Percentiles rank a stretch among this genome's conserved stretches.
Evolutionary conservation across 2,113 vertebrate genomes (phyloP).

Genomic region (Drymodes brunneopygia): DNA sequence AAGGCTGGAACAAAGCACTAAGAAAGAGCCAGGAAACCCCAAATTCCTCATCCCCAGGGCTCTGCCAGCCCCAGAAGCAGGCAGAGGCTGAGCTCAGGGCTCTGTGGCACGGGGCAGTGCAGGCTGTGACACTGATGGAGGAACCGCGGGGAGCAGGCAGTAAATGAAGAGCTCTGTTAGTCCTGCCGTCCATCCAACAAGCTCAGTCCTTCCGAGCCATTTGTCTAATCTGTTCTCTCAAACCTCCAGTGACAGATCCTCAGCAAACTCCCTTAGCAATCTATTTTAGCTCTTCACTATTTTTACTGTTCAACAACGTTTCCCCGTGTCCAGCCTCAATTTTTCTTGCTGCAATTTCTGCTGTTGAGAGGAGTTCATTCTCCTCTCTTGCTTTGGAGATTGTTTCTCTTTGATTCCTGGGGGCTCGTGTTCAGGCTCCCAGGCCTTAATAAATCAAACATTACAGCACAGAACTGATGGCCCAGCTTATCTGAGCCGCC

Average conservation of each 20-base stretch:
- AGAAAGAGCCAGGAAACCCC: background rate
- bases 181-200: background rate
- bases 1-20: too few relatives aligned
- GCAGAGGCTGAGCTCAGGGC: background rate
- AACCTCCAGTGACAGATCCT: constrained; percentile 38
- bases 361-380: constrained; percentile 6
- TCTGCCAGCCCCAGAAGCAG: background rate
- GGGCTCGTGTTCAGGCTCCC: constrained; percentile 3
- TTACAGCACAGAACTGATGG: background rate
- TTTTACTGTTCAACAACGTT: constrained; percentile 31
- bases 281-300: constrained; percentile 40
- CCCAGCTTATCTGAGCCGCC: background rate
- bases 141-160: background rate
- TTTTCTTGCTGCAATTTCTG: constrained; percentile 38
- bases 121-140: background rate
- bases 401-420: constrained; percentile 41
- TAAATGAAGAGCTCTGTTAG: constrained; percentile 15
- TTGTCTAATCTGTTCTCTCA: constrained; percentile 26
- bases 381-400: background rate
- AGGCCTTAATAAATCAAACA: constrained; percentile 26
- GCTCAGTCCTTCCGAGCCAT: constrained; percentile 32
- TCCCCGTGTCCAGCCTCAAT: constrained; percentile 40
- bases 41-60: background rate
- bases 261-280: constrained; percentile 37
- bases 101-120: background rate